phyloP scores from a whole-genome alignment of 2,113 vertebrate genomes.

The Brienomyrus brachyistius region DNA sequence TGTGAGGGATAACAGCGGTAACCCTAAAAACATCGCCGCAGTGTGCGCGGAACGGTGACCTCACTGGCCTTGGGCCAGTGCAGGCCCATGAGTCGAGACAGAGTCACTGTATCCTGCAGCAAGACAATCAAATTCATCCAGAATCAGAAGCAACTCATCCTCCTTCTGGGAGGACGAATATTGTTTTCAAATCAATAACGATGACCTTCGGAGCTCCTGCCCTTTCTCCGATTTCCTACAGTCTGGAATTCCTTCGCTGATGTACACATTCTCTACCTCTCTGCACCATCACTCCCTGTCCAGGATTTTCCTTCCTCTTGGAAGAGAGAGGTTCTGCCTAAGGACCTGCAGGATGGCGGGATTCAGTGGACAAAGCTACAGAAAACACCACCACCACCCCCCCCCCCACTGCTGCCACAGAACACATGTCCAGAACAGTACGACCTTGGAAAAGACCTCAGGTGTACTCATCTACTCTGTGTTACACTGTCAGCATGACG shows the following conservation, averaged over 20 bases:
- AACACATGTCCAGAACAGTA: background rate
- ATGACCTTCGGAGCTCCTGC: background rate
- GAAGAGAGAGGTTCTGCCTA: background rate
- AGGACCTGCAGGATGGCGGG: background rate
- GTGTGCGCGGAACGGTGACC: background rate
- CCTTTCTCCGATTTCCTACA: background rate
- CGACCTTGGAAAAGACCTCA: background rate
- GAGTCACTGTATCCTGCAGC: background rate
- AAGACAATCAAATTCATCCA: background rate
- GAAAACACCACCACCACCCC: background rate
- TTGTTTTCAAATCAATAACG: background rate
- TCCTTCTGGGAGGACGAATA: background rate
- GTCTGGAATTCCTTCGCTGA: background rate
- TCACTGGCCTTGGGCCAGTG: background rate
- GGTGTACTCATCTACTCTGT: background rate
- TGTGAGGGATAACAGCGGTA: conserved; percentile 21
- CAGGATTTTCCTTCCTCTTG: background rate
- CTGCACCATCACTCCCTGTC: background rate
- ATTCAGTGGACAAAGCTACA: background rate
- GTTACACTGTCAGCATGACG: background rate
- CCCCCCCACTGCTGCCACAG: background rate
- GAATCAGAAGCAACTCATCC: background rate
- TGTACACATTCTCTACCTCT: background rate
- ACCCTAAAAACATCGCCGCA: conserved; percentile 7
- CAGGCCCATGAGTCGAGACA: background rate